Conservation (phyloP, 2,888 invertebrate species). For the Teleiodes luculella region DNA sequence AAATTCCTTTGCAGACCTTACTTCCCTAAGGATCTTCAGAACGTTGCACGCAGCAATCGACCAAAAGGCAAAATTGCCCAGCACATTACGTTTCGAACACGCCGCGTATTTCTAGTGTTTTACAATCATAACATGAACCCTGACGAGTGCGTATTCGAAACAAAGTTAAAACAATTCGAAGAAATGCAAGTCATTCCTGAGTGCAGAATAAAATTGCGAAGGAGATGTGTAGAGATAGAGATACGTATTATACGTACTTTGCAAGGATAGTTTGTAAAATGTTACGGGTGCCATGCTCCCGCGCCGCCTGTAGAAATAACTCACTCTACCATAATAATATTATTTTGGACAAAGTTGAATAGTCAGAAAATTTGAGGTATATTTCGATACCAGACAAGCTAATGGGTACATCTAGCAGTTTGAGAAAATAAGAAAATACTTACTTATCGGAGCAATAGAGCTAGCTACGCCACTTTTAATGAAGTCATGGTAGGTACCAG, state of each 20-base stretch:
- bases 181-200: background rate
- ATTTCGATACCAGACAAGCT: too few species aligned
- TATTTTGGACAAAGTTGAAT: too few species aligned
- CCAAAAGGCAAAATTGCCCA: constrained; percentile 53
- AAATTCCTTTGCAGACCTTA: constrained; percentile 39
- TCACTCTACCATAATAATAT: constrained; percentile 11
- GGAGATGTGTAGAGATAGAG: background rate
- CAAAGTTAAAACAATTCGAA: background rate
- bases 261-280: constrained; percentile 4
- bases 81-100: constrained; percentile 37
- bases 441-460: too few species aligned
- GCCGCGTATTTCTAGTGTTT: constrained; percentile 14
- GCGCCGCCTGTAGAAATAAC: constrained; percentile 15
- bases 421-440: too few species aligned
- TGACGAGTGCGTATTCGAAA: background rate
- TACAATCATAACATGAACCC: background rate
- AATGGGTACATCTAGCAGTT: too few species aligned
- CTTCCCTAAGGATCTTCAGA: constrained; percentile 29
- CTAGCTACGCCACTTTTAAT: too few species aligned
- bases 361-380: too few species aligned
- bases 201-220: background rate
- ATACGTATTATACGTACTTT: too few species aligned
- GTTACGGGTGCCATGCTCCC: constrained; percentile 7
- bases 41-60: constrained; percentile 48
- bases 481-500: too few species aligned